Conservation (phyloP, 1,140 invertebrate genomes). For the Caenorhabditis latens region DNA sequence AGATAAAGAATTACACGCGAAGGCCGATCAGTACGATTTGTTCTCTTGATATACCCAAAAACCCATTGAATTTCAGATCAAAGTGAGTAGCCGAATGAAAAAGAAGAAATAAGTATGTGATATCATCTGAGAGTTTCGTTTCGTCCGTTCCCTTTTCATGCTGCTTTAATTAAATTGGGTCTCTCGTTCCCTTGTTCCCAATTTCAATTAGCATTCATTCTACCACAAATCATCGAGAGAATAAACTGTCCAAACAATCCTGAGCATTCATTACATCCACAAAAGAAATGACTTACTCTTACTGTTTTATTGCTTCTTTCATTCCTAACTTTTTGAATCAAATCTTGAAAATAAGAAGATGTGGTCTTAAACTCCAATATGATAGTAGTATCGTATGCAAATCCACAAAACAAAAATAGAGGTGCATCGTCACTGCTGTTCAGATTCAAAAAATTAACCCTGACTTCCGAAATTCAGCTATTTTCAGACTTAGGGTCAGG, state of each 20-base stretch:
- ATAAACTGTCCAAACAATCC: background rate
- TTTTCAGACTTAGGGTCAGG: too few species aligned
- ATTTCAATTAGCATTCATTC: background rate
- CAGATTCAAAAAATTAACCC: too few species aligned
- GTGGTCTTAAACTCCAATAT: too few species aligned
- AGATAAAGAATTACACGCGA: constrained; percentile 55
- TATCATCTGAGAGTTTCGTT: constrained; percentile 22
- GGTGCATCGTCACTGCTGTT: too few species aligned
- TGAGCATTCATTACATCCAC: too few species aligned
- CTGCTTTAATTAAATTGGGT: background rate
- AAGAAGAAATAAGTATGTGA: constrained; percentile 14
- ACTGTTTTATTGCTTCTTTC: too few species aligned
- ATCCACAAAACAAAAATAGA: too few species aligned
- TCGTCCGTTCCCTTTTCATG: constrained; percentile 37
- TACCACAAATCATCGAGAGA: background rate
- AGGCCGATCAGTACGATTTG: background rate
- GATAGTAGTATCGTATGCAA: too few species aligned
- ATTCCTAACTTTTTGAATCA: too few species aligned
- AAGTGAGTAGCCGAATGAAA: background rate
- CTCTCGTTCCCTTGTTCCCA: background rate
- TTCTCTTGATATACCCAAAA: background rate
- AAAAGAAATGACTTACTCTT: too few species aligned
- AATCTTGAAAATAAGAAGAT: too few species aligned
- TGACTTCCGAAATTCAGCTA: too few species aligned
- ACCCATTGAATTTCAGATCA: background rate